phyloP scores from a whole-genome alignment of 2,888 invertebrate genomes.

The Ochropleura plecta region DNA sequence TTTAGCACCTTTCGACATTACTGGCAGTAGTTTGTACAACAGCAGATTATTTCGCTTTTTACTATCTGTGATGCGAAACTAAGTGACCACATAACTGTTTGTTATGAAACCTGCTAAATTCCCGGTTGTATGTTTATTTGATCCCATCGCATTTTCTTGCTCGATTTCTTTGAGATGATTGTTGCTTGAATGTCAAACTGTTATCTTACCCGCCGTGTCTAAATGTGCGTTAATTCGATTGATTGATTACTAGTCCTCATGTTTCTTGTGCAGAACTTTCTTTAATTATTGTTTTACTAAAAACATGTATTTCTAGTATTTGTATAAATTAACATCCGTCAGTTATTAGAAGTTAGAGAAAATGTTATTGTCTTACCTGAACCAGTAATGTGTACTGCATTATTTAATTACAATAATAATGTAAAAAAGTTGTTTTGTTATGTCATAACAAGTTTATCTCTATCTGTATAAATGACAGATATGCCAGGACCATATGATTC shows the following conservation, averaged over 20 bases:
- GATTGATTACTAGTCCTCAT: slow-evolving; percentile 21
- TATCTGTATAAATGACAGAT: neutral
- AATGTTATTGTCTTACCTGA: neutral
- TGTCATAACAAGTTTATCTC: neutral
- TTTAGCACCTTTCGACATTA: slow-evolving; percentile 76
- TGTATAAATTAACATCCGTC: slow-evolving; percentile 14
- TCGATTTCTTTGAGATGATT: slow-evolving; percentile 46
- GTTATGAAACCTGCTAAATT: slow-evolving; percentile 48
- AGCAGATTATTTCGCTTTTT: slow-evolving; percentile 59
- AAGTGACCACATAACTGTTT: slow-evolving; percentile 40
- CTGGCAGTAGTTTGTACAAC: slow-evolving; percentile 63
- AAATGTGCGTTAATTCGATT: slow-evolving; percentile 36
- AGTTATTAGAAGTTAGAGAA: neutral
- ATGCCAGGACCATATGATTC: neutral
- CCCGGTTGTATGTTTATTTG: slow-evolving; percentile 51
- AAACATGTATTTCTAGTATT: slow-evolving; percentile 4
- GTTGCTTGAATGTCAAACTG: slow-evolving; percentile 43
- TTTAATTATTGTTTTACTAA: slow-evolving; percentile 12
- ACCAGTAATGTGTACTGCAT: slow-evolving; percentile 1
- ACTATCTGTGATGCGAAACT: slow-evolving; percentile 40
- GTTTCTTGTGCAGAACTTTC: slow-evolving; percentile 22
- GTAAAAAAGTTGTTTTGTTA: neutral
- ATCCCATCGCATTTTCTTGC: slow-evolving; percentile 43
- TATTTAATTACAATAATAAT: neutral
- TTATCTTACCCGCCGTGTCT: slow-evolving; percentile 30